Evolutionary conservation across 64 coral and sea anemone species (phyloP).

Genomic region (Anthopleura sola): DNA sequence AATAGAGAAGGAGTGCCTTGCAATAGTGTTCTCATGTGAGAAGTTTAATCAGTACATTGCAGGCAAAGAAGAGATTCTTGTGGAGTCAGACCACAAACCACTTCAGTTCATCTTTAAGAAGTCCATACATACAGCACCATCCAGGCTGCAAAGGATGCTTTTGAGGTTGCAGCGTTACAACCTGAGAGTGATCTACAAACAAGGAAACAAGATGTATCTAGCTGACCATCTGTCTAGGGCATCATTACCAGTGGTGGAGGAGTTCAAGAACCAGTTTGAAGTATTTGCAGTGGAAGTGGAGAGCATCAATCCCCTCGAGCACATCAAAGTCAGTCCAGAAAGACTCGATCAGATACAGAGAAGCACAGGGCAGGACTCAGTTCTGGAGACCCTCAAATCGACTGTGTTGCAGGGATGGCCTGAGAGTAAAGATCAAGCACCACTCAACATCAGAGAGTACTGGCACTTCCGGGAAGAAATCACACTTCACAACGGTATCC

Average conservation of each 20-base stretch:
- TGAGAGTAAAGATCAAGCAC: constrained; percentile 49
- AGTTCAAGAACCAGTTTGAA: constrained; percentile 42
- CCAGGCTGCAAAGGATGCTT: constrained; percentile 31
- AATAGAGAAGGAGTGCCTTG: constrained; percentile 19
- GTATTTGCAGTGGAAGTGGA: constrained; percentile 54
- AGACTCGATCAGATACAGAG: constrained; percentile 44
- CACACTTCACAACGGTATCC: constrained; percentile 48
- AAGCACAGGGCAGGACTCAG: constrained; percentile 41
- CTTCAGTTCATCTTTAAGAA: constrained; percentile 43
- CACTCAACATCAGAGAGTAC: constrained; percentile 37
- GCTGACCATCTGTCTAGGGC: constrained; percentile 51
- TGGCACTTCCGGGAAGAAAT: constrained; percentile 65
- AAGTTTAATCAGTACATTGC: constrained; percentile 27
- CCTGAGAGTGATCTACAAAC: constrained; percentile 39
- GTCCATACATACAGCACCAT: constrained; percentile 27
- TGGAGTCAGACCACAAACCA: constrained; percentile 35
- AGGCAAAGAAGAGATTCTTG: constrained; percentile 23
- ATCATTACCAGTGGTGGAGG: neutral
- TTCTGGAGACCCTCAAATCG: too few species aligned
- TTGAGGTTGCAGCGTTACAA: constrained; percentile 37
- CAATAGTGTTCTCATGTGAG: constrained; percentile 17
- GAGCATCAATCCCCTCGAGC: constrained; percentile 38
- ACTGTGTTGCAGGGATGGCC: constrained; percentile 51
- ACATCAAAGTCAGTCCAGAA: constrained; percentile 51
- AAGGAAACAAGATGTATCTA: constrained; percentile 40